A percentile compares a stretch with the other conserved stretches of the same genome.
Conservation (phyloP, 2,797 vertebrate genomes). For the Oreonectes daqikongensis region DNA sequence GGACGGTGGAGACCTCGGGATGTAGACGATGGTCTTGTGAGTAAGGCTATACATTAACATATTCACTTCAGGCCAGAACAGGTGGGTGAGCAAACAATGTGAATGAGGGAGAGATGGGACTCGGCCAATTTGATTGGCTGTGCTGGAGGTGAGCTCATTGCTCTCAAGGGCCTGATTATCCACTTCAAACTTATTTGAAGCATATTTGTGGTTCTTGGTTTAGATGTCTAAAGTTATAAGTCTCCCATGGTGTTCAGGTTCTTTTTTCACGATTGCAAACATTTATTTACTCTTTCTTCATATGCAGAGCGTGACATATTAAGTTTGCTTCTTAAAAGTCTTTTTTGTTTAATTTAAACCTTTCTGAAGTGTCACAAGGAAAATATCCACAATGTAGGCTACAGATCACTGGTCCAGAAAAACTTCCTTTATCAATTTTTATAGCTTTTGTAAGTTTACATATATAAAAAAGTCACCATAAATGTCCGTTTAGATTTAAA, state of each 20-base stretch:
- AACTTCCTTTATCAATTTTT: too few species aligned
- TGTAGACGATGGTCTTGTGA: constrained; percentile 27
- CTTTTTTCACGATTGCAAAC: constrained; percentile 1
- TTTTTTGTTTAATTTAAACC: neutral
- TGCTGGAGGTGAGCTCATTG: constrained; percentile 38
- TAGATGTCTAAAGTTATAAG: constrained; percentile 43
- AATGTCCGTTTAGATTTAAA: too few species aligned
- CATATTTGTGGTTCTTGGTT: constrained; percentile 55
- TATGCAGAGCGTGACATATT: neutral
- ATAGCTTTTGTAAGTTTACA: too few species aligned
- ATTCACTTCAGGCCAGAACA: constrained; percentile 52
- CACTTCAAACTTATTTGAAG: constrained; percentile 48
- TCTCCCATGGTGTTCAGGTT: neutral
- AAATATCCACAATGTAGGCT: neutral
- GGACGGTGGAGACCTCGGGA: constrained; percentile 17
- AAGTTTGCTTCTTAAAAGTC: neutral
- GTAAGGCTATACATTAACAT: constrained; percentile 44
- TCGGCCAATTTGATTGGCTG: constrained; percentile 41
- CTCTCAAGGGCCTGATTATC: constrained; percentile 55
- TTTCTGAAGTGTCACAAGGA: neutral
- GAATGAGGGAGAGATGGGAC: constrained; percentile 27
- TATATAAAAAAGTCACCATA: too few species aligned
- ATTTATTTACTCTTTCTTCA: neutral
- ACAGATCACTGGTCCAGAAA: neutral
- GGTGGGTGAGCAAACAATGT: constrained; percentile 47